These are phyloP conservation scores for Procavia capensis DNA, from an alignment of 2,113 vertebrate species.

Conservation along the genomic window DNA sequence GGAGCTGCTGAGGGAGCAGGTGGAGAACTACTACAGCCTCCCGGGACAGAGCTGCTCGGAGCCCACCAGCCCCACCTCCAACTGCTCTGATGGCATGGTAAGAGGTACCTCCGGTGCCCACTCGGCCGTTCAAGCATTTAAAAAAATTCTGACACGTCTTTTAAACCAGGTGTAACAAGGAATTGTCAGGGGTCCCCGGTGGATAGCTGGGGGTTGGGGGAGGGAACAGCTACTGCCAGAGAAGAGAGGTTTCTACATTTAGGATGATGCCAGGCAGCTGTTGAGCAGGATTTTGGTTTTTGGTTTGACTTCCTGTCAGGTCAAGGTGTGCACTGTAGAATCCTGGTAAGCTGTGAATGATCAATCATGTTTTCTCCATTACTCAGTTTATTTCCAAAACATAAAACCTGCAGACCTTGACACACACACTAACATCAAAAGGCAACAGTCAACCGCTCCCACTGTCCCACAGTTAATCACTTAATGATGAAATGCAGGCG, in stretches of 20 bases:
- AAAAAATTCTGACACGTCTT: not conserved
- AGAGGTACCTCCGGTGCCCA: slow-evolving; percentile 67
- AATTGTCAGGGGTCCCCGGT: not conserved
- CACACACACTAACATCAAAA: not conserved
- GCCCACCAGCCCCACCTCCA: slow-evolving; percentile 95
- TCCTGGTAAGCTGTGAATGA: not conserved
- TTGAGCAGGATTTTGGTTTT: not conserved
- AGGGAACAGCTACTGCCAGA: not conserved
- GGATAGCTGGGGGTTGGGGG: not conserved
- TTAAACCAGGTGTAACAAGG: not conserved
- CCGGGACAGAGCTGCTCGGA: slow-evolving; percentile 92
- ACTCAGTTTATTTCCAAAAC: slow-evolving; percentile 6
- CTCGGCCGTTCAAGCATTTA: not conserved
- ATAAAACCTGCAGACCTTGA: not conserved
- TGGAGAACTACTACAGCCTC: slow-evolving; percentile 94
- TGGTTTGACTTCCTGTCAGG: not conserved
- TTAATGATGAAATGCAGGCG: slow-evolving; percentile 9
- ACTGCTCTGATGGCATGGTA: slow-evolving; percentile 96
- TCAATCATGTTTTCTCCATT: not conserved
- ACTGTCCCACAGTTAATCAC: not conserved
- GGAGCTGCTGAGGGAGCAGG: slow-evolving; percentile 95
- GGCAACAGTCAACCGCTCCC: not conserved
- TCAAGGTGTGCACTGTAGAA: not conserved
- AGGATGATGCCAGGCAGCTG: not conserved
- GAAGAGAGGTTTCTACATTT: not conserved